phyloP scores from a whole-genome alignment of 2,797 vertebrate genomes.

The Thamnophis elegans region DNA sequence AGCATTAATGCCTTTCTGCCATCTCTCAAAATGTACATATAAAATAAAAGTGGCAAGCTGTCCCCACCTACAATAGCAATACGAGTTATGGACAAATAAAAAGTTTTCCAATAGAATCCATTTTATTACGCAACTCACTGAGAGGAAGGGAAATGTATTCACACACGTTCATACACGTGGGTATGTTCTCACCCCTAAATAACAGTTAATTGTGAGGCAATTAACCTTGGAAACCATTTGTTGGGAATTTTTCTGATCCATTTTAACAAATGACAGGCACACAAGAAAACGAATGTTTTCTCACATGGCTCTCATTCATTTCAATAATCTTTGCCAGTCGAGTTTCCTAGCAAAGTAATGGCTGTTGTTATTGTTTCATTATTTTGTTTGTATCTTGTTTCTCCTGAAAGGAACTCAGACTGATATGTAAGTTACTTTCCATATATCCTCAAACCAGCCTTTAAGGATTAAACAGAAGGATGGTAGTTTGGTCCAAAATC shows the following conservation, averaged over 20 bases:
- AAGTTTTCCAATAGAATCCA: slow-evolving; percentile 65
- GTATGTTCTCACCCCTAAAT: slow-evolving; percentile 6
- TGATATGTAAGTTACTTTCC: not conserved
- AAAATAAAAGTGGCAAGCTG: slow-evolving; percentile 83
- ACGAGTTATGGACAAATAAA: slow-evolving; percentile 78
- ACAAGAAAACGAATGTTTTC: not conserved
- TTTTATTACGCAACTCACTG: slow-evolving; percentile 51
- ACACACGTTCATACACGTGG: not conserved
- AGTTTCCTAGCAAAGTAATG: not conserved
- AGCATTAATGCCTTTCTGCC: slow-evolving; percentile 88
- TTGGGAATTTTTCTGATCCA: not conserved
- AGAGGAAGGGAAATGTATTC: not conserved
- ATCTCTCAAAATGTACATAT: slow-evolving; percentile 91
- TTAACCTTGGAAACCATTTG: slow-evolving; percentile 1
- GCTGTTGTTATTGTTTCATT: slow-evolving; percentile 23
- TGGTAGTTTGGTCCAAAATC: not conserved
- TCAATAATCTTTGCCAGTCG: not conserved
- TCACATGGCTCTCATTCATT: not conserved
- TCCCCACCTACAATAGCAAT: slow-evolving; percentile 74
- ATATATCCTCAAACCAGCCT: not conserved
- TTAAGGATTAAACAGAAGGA: not conserved
- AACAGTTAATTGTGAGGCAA: slow-evolving; percentile 51
- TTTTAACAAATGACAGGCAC: not conserved
- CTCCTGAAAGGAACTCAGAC: not conserved
- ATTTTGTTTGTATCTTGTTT: not conserved